Conservation (phyloP, 1,140 invertebrate species). For the Cydia strobilella region DNA sequence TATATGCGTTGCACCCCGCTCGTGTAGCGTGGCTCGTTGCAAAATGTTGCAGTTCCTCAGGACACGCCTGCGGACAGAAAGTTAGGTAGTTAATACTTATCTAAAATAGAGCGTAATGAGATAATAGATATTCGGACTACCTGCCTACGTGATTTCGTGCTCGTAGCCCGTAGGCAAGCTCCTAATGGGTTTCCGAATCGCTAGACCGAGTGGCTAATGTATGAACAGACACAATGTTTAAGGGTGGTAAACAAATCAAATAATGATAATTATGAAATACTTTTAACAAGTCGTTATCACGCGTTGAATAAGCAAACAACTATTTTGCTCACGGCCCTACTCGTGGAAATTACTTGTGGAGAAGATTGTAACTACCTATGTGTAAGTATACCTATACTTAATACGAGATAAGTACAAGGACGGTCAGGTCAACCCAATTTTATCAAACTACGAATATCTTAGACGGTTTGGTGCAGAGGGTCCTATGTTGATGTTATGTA, state of each 20-base stretch:
- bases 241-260: constrained; percentile 2
- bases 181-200: not conserved
- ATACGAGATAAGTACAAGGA: not conserved
- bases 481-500: too few species aligned
- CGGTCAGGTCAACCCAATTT: too few species aligned
- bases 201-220: not conserved
- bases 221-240: not conserved
- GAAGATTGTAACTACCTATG: not conserved
- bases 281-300: not conserved
- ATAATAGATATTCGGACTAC: not conserved
- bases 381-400: too few species aligned
- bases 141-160: not conserved
- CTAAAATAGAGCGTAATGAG: too few species aligned
- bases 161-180: not conserved
- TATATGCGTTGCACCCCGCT: too few species aligned
- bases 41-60: too few species aligned
- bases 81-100: too few species aligned
- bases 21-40: too few species aligned
- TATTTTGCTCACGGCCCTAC: not conserved
- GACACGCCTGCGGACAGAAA: too few species aligned
- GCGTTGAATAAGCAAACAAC: not conserved
- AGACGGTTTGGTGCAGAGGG: too few species aligned
- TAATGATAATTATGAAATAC: not conserved
- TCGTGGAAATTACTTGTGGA: too few species aligned
- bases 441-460: too few species aligned